Conservation (phyloP, 2,113 vertebrate species). For the Neodontobutis hainanensis region DNA sequence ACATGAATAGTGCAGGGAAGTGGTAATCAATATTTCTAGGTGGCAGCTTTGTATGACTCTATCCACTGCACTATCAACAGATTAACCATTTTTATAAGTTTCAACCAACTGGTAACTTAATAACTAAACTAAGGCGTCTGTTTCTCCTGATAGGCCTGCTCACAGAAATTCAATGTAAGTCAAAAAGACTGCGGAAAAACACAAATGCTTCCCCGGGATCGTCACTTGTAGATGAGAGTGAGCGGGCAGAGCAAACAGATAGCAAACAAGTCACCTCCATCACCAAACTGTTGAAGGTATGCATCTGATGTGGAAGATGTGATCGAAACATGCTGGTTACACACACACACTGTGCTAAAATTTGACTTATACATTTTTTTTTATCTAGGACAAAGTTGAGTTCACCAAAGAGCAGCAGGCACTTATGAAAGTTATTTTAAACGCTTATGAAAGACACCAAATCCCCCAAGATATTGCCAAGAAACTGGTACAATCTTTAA, state of each 20-base stretch:
- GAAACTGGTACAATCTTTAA: constrained; percentile 83
- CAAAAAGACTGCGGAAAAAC: constrained; percentile 93
- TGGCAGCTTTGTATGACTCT: constrained; percentile 27
- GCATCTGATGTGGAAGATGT: background rate
- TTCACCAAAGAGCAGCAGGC: constrained; percentile 87
- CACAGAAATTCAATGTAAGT: constrained; percentile 98
- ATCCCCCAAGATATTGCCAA: constrained; percentile 94
- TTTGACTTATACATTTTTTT: constrained; percentile 56
- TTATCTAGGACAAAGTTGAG: constrained; percentile 88
- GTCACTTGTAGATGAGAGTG: constrained; percentile 77
- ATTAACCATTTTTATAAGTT: background rate
- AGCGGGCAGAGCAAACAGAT: constrained; percentile 81
- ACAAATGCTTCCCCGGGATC: constrained; percentile 82
- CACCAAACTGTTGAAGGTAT: constrained; percentile 87
- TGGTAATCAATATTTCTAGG: constrained; percentile 73
- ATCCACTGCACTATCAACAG: constrained; percentile 20
- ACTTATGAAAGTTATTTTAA: constrained; percentile 86
- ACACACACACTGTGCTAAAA: background rate
- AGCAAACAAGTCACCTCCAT: constrained; percentile 92
- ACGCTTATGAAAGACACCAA: constrained; percentile 92
- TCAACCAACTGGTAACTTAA: too few species aligned
- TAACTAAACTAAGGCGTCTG: constrained; percentile 15
- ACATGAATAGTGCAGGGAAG: constrained; percentile 85
- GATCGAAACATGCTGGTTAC: too few species aligned
- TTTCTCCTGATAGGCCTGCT: constrained; percentile 83